Percentiles rank a stretch among this genome's conserved stretches.
Evolutionary conservation across 2,888 invertebrate genomes (phyloP).

Genomic region (Campaea margaritaria): DNA sequence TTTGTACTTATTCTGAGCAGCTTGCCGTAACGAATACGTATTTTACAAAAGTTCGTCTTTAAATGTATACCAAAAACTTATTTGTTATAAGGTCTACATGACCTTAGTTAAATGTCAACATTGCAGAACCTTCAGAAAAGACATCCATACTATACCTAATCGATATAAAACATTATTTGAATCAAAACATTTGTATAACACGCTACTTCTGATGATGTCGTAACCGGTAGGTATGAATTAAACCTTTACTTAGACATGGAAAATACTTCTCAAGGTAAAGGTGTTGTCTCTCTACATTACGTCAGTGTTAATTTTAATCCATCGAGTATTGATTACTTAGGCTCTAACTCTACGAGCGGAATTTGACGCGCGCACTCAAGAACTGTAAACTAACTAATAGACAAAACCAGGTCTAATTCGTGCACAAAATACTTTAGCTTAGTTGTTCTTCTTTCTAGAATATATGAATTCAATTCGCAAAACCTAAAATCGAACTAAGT

Average conservation of each 20-base stretch:
- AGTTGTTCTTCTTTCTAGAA: too few relatives aligned
- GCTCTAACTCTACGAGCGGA: too few relatives aligned
- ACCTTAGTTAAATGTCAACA: constrained; percentile 26
- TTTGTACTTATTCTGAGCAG: too few relatives aligned
- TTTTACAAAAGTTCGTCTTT: too few relatives aligned
- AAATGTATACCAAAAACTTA: too few relatives aligned
- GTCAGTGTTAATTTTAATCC: constrained; percentile 59
- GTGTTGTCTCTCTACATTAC: constrained; percentile 48
- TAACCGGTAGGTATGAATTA: constrained; percentile 32
- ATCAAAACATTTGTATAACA: constrained; percentile 35
- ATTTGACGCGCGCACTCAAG: too few relatives aligned
- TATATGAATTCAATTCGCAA: too few relatives aligned
- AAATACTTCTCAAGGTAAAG: constrained; percentile 21
- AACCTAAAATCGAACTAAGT: too few relatives aligned
- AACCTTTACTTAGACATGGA: constrained; percentile 24
- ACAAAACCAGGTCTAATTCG: too few relatives aligned
- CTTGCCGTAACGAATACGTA: too few relatives aligned
- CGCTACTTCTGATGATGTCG: constrained; percentile 26
- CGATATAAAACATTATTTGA: constrained; percentile 10
- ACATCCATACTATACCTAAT: neutral
- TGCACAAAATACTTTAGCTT: too few relatives aligned
- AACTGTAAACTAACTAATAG: too few relatives aligned
- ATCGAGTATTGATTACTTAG: constrained; percentile 45
- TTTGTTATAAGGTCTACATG: constrained; percentile 3
- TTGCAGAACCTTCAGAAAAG: constrained; percentile 21